Conservation (phyloP, 2,113 vertebrate species). For the Tyrannus savana region DNA sequence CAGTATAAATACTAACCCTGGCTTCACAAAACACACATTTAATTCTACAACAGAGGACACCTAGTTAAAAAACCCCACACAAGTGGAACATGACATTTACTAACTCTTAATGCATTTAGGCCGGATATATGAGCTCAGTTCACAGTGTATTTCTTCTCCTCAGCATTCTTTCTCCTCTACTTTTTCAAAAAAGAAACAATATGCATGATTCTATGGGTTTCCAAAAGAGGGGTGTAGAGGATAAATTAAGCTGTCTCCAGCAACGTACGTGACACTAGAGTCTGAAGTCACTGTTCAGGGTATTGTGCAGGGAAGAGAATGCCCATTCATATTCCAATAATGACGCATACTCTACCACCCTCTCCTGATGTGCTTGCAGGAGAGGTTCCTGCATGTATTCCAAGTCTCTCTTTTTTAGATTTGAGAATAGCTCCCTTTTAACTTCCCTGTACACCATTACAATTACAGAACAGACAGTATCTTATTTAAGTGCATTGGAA, state of each 20-base stretch:
- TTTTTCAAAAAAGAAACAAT: neutral
- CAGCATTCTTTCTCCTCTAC: neutral
- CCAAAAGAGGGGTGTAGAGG: neutral
- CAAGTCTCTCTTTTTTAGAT: neutral
- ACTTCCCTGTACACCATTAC: neutral
- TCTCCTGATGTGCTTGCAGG: neutral
- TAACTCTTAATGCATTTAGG: neutral
- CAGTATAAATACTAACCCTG: neutral
- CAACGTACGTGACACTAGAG: neutral
- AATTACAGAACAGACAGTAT: neutral
- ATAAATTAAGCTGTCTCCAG: neutral
- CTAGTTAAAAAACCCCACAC: neutral
- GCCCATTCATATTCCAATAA: neutral
- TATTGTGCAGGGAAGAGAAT: neutral
- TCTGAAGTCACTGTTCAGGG: neutral
- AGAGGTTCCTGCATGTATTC: neutral
- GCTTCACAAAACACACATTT: neutral
- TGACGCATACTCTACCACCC: neutral
- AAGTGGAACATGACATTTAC: neutral
- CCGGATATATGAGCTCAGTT: neutral
- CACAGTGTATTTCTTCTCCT: neutral
- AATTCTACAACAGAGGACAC: neutral
- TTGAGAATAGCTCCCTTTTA: neutral
- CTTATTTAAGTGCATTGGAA: neutral
- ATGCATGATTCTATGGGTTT: neutral